Evolutionary conservation across 2,888 invertebrate genomes (phyloP), one percentile per base, ranked within the genome.

Genomic region (Rhabditoides inermis): DNA sequence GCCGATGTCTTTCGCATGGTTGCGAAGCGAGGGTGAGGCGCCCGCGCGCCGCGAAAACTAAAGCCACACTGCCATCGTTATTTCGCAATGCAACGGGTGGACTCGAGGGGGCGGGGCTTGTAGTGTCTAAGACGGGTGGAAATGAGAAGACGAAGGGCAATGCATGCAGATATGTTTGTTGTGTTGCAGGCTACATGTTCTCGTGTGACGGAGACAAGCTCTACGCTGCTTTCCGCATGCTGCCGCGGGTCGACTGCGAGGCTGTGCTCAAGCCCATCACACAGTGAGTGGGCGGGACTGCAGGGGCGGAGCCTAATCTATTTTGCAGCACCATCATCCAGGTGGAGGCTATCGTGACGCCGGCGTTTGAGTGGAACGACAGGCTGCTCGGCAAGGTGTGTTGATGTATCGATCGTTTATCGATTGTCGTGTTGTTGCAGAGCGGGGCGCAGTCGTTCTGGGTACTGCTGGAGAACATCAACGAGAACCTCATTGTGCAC

Each of bases 401-500:
- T 28, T 53, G 32, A 22, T n/a, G n/a, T n/a, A 12, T 50, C 55
- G 2, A 28, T 15, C 20, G 85, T 90, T 0, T 84, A 85, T 67
- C 82, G n/a, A n/a, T n/a, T n/a, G n/a, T n/a, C n/a, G n/a, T n/a
- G n/a, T 82, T 63, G 75, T 45, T 91, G 92, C 76, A 88, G 90
- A 0, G 86, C 85, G 77, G 22, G 84, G 84, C 0, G 0, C 90
- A 94, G 78, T 84, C 88, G 0, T 99, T 91, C 79, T 95, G 91
- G 88, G 84, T 98, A 55, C 94, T 95, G 90, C 87, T 99, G 28
- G 94, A 95, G 78, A 94, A 98, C 79, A 88, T 92, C 0, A 88
- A 88, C 37, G 87, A 84, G 47, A 90, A 94, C 76, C 85, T 85
- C 64, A 92, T 98, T 78, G 91, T 95, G 78, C 95, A 99, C 78